These are phyloP conservation scores for Acanthiza pusilla DNA, from an alignment of 2,797 vertebrate genomes.

Conservation along the genomic window DNA sequence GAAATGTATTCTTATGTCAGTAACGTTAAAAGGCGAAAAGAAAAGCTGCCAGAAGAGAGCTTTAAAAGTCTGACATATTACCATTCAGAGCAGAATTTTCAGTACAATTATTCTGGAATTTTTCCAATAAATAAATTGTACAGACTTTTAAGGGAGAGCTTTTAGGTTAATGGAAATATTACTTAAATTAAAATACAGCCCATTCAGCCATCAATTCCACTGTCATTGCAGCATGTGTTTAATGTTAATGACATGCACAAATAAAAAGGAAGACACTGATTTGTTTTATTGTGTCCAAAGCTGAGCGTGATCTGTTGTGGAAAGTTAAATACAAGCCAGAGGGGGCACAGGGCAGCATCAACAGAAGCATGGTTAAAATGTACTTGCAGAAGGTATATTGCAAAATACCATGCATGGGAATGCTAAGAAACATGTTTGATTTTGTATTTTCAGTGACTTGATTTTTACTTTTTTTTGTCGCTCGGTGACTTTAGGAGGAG, in stretches of 20 bases:
- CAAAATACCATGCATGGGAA: background rate
- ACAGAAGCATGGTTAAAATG: background rate
- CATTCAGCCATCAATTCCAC: constrained; percentile 63
- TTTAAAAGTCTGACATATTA: constrained; percentile 8
- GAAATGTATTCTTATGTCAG: constrained; percentile 18
- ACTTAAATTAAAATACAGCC: constrained; percentile 65
- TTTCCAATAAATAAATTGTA: constrained; percentile 70
- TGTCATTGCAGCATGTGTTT: constrained; percentile 46
- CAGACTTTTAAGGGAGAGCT: constrained; percentile 66
- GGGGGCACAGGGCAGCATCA: background rate
- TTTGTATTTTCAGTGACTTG: background rate
- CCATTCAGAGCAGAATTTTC: constrained; percentile 58
- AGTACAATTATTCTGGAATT: constrained; percentile 44
- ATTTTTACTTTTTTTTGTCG: background rate
- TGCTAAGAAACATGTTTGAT: background rate
- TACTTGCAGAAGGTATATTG: background rate
- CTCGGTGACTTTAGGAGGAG: background rate
- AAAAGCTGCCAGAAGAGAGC: constrained; percentile 16
- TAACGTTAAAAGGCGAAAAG: background rate
- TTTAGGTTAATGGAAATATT: constrained; percentile 71
- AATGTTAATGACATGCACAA: constrained; percentile 49
- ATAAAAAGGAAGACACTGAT: constrained; percentile 38
- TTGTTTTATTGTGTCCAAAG: constrained; percentile 7
- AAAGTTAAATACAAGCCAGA: background rate
- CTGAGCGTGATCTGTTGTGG: background rate